These are phyloP conservation scores for Sphecodes monilicornis DNA, from an alignment of 2,888 invertebrate genomes.

Conservation along the genomic window DNA sequence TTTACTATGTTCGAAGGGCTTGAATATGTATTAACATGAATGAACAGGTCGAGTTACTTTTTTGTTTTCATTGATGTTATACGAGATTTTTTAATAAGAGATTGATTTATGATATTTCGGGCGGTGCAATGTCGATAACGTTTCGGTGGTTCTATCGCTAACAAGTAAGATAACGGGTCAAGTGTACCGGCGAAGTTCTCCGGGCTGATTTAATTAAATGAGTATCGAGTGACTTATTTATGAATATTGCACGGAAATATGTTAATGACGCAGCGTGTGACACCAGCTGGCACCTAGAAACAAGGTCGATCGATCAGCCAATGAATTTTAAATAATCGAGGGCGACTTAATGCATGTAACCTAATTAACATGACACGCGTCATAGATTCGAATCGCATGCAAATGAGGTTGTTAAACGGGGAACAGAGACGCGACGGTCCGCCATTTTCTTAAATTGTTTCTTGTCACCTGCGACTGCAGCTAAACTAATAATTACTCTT, in stretches of 20 bases:
- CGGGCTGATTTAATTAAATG: not conserved
- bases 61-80: too few relatives aligned
- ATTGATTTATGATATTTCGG: not conserved
- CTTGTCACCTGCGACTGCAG: not conserved
- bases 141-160: not conserved
- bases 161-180: conserved; percentile 15
- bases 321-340: conserved; percentile 58
- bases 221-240: conserved; percentile 42
- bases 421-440: not conserved
- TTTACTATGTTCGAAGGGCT: too few relatives aligned
- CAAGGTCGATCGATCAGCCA: conserved; percentile 56
- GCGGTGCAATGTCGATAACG: too few relatives aligned
- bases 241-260: conserved; percentile 36
- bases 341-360: conserved; percentile 52
- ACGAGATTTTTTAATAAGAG: too few relatives aligned
- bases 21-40: too few relatives aligned
- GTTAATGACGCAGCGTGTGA: conserved; percentile 41
- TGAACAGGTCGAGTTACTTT: too few relatives aligned
- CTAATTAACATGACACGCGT: conserved; percentile 48
- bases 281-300: conserved; percentile 30
- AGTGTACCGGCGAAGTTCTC: conserved; percentile 2
- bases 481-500: not conserved
- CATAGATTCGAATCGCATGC: conserved; percentile 41
- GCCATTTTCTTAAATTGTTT: conserved; percentile 6
- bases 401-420: not conserved